These are phyloP conservation scores for Xestia sexstrigata DNA, from an alignment of 2,888 invertebrate genomes.

Conservation along the genomic window DNA sequence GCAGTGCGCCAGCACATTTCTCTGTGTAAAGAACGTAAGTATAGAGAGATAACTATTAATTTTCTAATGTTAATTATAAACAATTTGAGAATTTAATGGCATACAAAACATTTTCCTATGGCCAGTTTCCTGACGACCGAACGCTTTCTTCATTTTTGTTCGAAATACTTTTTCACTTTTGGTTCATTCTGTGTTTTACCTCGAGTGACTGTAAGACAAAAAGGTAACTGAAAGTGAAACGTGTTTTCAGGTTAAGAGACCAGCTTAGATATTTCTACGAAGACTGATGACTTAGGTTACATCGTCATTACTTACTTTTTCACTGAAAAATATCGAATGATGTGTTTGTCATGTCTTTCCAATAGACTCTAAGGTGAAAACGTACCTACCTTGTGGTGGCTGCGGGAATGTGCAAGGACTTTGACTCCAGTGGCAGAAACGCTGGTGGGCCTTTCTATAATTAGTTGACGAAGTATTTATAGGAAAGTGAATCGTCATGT, in stretches of 20 bases:
- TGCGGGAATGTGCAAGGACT: not conserved
- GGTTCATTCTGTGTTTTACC: no score
- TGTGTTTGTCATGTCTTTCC: no score
- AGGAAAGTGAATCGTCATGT: not conserved
- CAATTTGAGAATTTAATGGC: not conserved
- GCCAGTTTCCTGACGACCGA: no score
- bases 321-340: not conserved
- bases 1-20: not conserved
- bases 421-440: not conserved
- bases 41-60: conserved; percentile 28
- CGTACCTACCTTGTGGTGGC: not conserved
- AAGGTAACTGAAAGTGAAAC: no score
- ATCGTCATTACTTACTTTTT: not conserved
- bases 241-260: not conserved
- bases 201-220: no score
- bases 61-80: not conserved
- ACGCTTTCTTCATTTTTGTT: no score
- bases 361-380: not conserved
- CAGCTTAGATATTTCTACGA: not conserved
- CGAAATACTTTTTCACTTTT: no score
- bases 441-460: not conserved
- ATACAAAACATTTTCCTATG: no score
- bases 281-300: not conserved
- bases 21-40: conserved; percentile 13
- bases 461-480: no score